Evolutionary conservation across 1,140 invertebrate genomes (phyloP), one percentile per base, ranked within the genome.

Genomic region (Zaprionus capensis): DNA sequence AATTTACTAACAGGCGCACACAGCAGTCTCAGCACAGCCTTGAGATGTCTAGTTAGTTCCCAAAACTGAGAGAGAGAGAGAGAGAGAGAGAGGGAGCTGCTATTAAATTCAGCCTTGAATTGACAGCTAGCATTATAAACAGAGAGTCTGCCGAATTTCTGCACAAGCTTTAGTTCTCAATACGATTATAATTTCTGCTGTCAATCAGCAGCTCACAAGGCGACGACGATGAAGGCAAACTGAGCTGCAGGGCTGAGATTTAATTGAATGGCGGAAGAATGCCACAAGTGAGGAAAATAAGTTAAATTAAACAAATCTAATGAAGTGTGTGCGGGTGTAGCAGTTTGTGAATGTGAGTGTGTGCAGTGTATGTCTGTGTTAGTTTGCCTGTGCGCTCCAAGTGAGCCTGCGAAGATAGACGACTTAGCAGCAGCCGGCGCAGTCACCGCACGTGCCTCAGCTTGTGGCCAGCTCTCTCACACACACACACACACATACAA

Each of bases 251-350:
- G 46, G 11, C 26, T 65, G 75, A 61, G 79, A 81, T 80, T 86
- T 85, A 85, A 85, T 85, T 82, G 66, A 66, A 69, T 77, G 65
- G 36, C 65, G 44, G 28, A 12, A 51, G 59, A 46, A 53, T 28
- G 46, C 46, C 63, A 56, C 66, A 76, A 69, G 58, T 80, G 66
- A 49, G 59, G 15, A 78, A 75, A 77, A 77, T 72, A 82, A 86
- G 71, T 81, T 85, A 76, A 86, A 82, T 82, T 84, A 85, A 84
- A 86, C 75, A 80, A 85, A 74, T 66, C 69, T 81, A 84, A 86
- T 85, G 76, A 86, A 81, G 71, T 81, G 71, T 17, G 57, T 78
- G 56, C 11, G 31, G n/a, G 31, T 62, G 44, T 38, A 31, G 31
- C 9, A 11, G 31, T 34, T 15, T 5, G 15, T 41, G 15, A 41